Evolutionary conservation across 2,888 invertebrate genomes (phyloP).

Genomic region (Napeogenes inachia): DNA sequence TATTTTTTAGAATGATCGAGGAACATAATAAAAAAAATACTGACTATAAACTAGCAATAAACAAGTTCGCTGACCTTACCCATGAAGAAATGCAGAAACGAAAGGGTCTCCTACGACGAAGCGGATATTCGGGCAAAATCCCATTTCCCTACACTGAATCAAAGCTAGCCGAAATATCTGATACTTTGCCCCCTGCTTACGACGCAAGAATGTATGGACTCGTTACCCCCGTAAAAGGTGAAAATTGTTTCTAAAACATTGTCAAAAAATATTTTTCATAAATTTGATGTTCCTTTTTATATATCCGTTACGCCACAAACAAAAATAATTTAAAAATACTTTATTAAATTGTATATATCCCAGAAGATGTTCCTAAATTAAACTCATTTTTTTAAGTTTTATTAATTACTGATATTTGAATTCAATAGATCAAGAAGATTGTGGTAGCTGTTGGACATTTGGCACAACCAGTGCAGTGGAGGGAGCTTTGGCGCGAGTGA

Average conservation of each 20-base stretch:
- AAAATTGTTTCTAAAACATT: conserved; percentile 25
- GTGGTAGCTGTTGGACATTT: conserved; percentile 59
- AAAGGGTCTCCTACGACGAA: conserved; percentile 43
- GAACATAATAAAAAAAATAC: conserved; percentile 45
- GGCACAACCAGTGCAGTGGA: conserved; percentile 55
- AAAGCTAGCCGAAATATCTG: conserved; percentile 34
- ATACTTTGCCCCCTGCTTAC: conserved; percentile 44
- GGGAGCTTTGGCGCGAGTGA: conserved; percentile 54
- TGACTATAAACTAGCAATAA: conserved; percentile 51
- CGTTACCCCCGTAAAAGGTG: conserved; percentile 51
- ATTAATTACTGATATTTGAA: neutral
- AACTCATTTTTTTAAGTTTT: neutral
- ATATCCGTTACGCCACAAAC: too few species aligned
- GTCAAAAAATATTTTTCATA: too few species aligned
- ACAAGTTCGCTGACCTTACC: conserved; percentile 57
- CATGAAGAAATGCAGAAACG: conserved; percentile 46
- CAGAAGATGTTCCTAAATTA: too few species aligned
- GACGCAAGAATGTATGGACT: conserved; percentile 51
- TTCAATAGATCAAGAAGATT: conserved; percentile 49
- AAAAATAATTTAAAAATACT: too few species aligned
- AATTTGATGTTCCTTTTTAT: too few species aligned
- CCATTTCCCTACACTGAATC: conserved; percentile 51
- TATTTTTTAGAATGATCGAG: conserved; percentile 40
- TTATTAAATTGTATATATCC: too few species aligned
- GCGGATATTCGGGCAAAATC: conserved; percentile 44